Conservation (phyloP, 2,888 invertebrate species). For the Clunio marinus region DNA sequence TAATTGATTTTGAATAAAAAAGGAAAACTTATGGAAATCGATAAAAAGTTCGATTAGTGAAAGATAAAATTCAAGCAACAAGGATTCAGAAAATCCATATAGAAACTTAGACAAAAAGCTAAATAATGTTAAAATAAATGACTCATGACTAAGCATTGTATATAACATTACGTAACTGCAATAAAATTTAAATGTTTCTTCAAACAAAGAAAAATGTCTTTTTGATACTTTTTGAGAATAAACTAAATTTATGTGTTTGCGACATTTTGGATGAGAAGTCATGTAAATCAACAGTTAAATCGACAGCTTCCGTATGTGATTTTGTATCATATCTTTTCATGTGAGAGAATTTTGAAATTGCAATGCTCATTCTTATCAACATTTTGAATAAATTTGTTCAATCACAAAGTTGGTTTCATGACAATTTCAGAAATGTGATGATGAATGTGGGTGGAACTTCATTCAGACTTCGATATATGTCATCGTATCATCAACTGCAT, state of each 20-base stretch:
- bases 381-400: too few relatives aligned
- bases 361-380: too few relatives aligned
- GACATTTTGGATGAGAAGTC: too few relatives aligned
- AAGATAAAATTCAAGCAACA: neutral
- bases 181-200: neutral
- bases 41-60: neutral
- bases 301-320: neutral
- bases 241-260: too few relatives aligned
- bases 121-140: neutral
- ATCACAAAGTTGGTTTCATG: too few relatives aligned
- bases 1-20: neutral
- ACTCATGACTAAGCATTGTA: neutral
- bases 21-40: too few relatives aligned
- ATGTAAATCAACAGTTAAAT: too few relatives aligned
- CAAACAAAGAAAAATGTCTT: neutral
- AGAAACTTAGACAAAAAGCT: neutral
- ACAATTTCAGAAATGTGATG: too few relatives aligned
- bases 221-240: neutral
- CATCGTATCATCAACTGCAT: too few relatives aligned
- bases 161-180: neutral
- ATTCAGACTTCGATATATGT: too few relatives aligned
- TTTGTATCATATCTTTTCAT: neutral
- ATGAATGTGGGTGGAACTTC: too few relatives aligned
- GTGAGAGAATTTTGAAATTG: too few relatives aligned
- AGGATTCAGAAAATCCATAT: neutral